Evolutionary conservation across 2,113 vertebrate genomes (phyloP).

Genomic region (Falco punctatus): DNA sequence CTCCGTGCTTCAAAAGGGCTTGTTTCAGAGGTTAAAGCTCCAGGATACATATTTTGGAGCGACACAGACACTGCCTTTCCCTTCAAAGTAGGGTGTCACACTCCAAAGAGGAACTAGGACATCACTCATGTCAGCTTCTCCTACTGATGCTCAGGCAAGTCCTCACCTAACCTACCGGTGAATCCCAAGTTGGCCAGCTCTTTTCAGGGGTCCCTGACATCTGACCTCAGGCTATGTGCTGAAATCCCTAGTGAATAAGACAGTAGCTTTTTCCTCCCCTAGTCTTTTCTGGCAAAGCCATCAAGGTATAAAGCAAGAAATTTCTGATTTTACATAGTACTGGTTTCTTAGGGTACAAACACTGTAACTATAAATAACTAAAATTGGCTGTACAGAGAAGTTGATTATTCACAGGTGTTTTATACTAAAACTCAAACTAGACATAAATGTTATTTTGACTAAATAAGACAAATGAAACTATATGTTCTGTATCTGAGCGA

Average conservation of each 20-base stretch:
- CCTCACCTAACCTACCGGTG: background rate
- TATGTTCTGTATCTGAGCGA: background rate
- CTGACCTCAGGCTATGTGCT: background rate
- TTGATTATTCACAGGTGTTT: conserved; percentile 18
- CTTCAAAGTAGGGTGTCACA: background rate
- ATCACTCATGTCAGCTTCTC: background rate
- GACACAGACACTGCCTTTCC: background rate
- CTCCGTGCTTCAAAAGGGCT: background rate
- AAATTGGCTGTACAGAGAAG: background rate
- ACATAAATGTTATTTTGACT: conserved; percentile 9
- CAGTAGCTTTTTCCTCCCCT: background rate
- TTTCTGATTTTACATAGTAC: background rate
- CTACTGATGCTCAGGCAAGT: background rate
- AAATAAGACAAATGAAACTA: background rate
- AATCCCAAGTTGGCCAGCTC: background rate
- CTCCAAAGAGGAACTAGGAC: background rate
- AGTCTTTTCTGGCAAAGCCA: background rate
- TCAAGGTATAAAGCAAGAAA: background rate
- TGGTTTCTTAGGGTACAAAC: background rate
- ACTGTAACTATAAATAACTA: background rate
- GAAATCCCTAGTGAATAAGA: background rate
- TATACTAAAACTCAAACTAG: background rate
- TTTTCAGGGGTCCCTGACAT: background rate
- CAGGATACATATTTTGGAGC: fast-evolving
- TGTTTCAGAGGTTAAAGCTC: background rate